These are phyloP conservation scores for Microctenopoma lineatum DNA, from an alignment of 2,797 vertebrate genomes.

Conservation along the genomic window DNA sequence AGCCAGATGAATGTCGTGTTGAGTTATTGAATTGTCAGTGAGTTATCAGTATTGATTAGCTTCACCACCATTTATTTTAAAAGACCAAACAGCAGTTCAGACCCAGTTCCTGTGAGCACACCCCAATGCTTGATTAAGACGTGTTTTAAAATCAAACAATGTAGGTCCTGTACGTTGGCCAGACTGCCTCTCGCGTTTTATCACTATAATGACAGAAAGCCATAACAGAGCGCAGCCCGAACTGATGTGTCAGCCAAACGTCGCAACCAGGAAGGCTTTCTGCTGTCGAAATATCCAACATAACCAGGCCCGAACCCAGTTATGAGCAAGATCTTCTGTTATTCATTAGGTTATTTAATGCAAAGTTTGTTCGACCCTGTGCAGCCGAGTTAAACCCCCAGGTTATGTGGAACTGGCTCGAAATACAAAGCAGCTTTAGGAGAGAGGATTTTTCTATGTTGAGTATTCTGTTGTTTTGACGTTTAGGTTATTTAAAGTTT, in stretches of 20 bases:
- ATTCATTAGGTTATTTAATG: slow-evolving; percentile 7
- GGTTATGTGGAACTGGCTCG: slow-evolving; percentile 14
- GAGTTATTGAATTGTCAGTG: background rate
- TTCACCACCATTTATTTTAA: slow-evolving; percentile 14
- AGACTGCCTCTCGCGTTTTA: slow-evolving; percentile 23
- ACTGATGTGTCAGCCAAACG: slow-evolving; percentile 13
- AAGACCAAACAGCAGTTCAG: background rate
- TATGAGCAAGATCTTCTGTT: background rate
- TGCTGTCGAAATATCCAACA: slow-evolving; percentile 13
- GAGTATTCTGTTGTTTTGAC: slow-evolving; percentile 39
- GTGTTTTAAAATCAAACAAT: slow-evolving; percentile 40
- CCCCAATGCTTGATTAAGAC: slow-evolving; percentile 18
- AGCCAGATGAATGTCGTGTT: slow-evolving; percentile 3
- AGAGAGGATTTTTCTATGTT: slow-evolving; percentile 15
- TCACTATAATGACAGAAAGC: slow-evolving; percentile 24
- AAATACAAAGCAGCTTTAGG: slow-evolving; percentile 19
- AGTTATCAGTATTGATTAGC: slow-evolving; percentile 11
- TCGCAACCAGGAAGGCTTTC: slow-evolving; percentile 16
- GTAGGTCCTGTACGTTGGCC: slow-evolving; percentile 30
- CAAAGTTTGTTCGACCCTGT: slow-evolving; percentile 19
- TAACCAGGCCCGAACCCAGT: slow-evolving; percentile 3
- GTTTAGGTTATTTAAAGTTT: slow-evolving; percentile 15
- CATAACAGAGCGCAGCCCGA: slow-evolving; percentile 27
- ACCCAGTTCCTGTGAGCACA: background rate
- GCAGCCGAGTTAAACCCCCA: slow-evolving; percentile 1